Evolutionary conservation across 2,113 vertebrate species (phyloP).

Genomic region (Malurus alboscapulatus): DNA sequence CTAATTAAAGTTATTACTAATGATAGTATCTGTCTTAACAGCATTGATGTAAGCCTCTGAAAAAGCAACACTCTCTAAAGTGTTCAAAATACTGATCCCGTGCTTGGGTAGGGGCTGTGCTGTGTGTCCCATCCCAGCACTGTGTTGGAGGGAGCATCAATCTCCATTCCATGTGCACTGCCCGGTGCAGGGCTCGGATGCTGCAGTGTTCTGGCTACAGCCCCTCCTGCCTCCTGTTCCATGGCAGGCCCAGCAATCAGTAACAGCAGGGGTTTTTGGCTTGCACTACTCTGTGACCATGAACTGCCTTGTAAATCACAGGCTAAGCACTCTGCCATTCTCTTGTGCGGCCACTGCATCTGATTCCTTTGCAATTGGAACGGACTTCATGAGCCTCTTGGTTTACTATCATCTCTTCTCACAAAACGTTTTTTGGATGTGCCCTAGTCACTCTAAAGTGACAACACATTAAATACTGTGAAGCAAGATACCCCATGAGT

Average conservation of each 20-base stretch:
- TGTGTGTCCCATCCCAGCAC: background rate
- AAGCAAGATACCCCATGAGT: background rate
- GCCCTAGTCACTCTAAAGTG: background rate
- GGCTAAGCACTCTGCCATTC: background rate
- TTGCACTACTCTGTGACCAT: background rate
- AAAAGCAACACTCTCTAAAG: background rate
- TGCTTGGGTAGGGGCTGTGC: background rate
- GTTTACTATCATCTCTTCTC: background rate
- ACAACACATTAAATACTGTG: background rate
- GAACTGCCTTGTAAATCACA: background rate
- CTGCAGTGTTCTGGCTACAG: accelerated
- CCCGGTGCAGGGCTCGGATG: accelerated
- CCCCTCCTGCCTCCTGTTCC: background rate
- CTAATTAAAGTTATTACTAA: constrained; percentile 24
- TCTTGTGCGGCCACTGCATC: accelerated
- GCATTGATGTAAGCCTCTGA: background rate
- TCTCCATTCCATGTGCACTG: background rate
- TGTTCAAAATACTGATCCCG: background rate
- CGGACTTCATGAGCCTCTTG: accelerated
- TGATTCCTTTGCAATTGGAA: background rate
- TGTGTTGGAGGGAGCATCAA: background rate
- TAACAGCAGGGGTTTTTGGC: accelerated
- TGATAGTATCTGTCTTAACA: background rate
- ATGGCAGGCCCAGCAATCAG: background rate
- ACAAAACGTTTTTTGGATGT: background rate